Evolutionary conservation across 2,797 vertebrate genomes (phyloP).

Genomic region (Ceryle rudis): DNA sequence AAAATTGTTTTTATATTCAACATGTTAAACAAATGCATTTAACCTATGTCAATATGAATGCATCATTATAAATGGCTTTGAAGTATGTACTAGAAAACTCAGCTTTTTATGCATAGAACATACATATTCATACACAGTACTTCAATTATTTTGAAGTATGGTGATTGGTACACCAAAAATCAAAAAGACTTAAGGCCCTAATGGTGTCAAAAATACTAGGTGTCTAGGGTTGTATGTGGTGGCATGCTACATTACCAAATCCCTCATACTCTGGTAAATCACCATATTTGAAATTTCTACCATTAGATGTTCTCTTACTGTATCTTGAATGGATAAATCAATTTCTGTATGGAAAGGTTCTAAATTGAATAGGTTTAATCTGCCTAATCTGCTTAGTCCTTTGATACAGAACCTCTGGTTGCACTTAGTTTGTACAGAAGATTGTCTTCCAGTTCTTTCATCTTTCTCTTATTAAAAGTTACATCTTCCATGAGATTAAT

Average conservation of each 20-base stretch:
- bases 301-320: not conserved
- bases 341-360: not conserved
- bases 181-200: not conserved
- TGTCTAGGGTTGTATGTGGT: not conserved
- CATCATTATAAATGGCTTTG: not conserved
- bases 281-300: not conserved
- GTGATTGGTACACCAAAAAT: not conserved
- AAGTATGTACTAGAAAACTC: not conserved
- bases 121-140: not conserved
- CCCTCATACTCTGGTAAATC: not conserved
- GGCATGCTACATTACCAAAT: not conserved
- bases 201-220: not conserved
- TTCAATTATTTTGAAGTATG: not conserved
- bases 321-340: not conserved
- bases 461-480: slow-evolving; percentile 81
- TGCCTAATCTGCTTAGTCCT: not conserved
- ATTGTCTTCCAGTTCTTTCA: slow-evolving; percentile 84
- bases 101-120: not conserved
- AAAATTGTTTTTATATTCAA: not conserved
- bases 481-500: slow-evolving; percentile 82
- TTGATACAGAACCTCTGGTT: slow-evolving; percentile 76
- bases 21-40: not conserved
- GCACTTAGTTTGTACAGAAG: slow-evolving; percentile 81
- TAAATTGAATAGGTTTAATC: not conserved
- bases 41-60: not conserved